Base-by-base conservation (phyloP, 2,113 vertebrate genomes). In the Isurus oxyrinchus region DNA sequence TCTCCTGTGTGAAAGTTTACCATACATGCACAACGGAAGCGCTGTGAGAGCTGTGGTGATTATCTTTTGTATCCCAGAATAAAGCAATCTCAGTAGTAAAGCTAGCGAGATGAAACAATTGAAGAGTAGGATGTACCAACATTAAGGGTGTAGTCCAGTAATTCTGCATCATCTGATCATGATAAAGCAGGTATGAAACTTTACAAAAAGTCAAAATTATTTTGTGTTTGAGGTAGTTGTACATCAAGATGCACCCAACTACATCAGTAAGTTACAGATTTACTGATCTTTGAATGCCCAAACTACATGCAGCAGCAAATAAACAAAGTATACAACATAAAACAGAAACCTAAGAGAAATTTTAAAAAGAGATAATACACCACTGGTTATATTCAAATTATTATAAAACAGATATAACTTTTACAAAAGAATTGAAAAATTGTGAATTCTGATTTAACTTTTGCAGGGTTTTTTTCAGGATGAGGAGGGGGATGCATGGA, bases 211-310 rank as follows among this genome's bases (percentile, higher is more conserved):
- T 72, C 66, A 19, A 69, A 91, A 91, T 53, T 55, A 3, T 55
- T 95, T 72, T 53, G 94, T 55, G 66, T 72, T 95, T 95, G 94
- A 95, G 94, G 94, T 95, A 95, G 94, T 53, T 95, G 67, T 76
- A 95, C 67, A 72, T 72, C 94, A 95, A 95, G 93, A 59, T 95
- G 94, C 94, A 95, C 31, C 66, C 66, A 95, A 95, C 44, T 19
- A 95, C 94, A 95, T 95, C 67, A 72, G 94, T 63, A 55, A 95
- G 94, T 49, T 95, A 67, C 94, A 95, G 61, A 69, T 95, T 95
- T 95, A 95, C 66, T 67, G 94, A 72, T 76, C 44, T 95, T 72
- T 55, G 44, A 95, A 95, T 35, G 66, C 61, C 44, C n/a, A 69
- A 95, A 44, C 63, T 69, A 69, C 66, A 13, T 72, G 67, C 66